Conservation (phyloP, 2,888 invertebrate genomes). For the Plebejus melissa region DNA sequence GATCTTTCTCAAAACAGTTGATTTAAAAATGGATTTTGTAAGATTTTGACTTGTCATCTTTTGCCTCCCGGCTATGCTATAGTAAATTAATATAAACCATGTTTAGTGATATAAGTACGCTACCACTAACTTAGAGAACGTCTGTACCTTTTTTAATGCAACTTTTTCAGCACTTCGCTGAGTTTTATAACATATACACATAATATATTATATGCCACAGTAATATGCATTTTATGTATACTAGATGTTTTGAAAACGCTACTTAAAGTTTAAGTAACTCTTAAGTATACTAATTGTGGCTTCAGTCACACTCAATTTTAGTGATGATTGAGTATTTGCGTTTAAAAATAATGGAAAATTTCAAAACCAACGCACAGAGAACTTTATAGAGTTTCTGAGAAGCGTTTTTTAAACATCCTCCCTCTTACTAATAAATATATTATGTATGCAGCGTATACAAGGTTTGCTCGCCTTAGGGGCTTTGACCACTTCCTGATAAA, state of each 20-base stretch:
- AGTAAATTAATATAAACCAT: not conserved
- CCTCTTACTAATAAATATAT: not conserved
- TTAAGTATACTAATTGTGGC: not conserved
- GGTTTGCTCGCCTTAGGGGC: no score
- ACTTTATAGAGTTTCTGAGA: not conserved
- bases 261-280: not conserved
- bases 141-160: not conserved
- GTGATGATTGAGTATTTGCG: not conserved
- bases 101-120: constrained; percentile 1
- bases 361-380: no score
- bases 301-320: not conserved
- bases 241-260: not conserved
- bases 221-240: constrained; percentile 11
- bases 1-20: not conserved
- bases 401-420: not conserved
- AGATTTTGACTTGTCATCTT: not conserved
- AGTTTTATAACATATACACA: constrained; percentile 9
- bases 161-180: not conserved
- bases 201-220: not conserved
- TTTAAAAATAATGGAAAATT: no score
- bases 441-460: not conserved
- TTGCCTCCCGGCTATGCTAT: not conserved
- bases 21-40: not conserved
- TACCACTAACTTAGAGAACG: constrained; percentile 11
- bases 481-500: no score